Evolutionary conservation across 2,888 invertebrate species (phyloP).

Genomic region (Pyrocoelia pectoralis): DNA sequence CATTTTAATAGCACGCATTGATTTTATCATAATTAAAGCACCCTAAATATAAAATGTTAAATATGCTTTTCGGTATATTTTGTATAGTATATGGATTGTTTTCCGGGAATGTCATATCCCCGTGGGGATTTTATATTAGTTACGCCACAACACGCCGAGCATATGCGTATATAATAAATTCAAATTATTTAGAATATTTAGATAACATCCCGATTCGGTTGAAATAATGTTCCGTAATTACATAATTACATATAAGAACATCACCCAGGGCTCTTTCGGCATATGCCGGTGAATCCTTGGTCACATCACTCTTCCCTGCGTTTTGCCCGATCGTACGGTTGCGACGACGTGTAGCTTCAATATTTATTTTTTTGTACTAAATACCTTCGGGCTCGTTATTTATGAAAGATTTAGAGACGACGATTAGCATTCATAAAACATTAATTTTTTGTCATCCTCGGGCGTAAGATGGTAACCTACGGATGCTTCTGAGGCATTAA

Average conservation of each 20-base stretch:
- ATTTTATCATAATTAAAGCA: not conserved
- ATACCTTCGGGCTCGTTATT: conserved; percentile 31
- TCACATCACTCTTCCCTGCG: conserved; percentile 21
- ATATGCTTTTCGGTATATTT: not conserved
- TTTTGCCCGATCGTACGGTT: conserved; percentile 11
- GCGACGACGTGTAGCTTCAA: conserved; percentile 22
- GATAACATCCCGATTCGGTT: conserved; percentile 49
- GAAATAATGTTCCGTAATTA: conserved; percentile 54
- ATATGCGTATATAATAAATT: conserved; percentile 50
- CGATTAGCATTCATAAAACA: conserved; percentile 38
- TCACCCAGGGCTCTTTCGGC: conserved; percentile 38
- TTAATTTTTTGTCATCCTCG: conserved; percentile 37
- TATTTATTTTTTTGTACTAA: conserved; percentile 26
- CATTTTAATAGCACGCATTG: no score
- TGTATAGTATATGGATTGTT: not conserved
- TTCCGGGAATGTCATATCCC: conserved; percentile 7
- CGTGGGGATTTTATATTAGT: conserved; percentile 22
- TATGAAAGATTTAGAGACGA: conserved; percentile 37
- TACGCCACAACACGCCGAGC: conserved; percentile 36
- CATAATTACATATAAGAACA: conserved; percentile 52
- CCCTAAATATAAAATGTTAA: not conserved
- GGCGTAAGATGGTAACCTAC: conserved; percentile 38
- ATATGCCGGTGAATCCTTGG: conserved; percentile 29
- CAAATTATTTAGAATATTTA: conserved; percentile 49
- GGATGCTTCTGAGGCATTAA: conserved; percentile 34